Conservation (phyloP, 2,888 invertebrate genomes). For the Thelaira solivaga region DNA sequence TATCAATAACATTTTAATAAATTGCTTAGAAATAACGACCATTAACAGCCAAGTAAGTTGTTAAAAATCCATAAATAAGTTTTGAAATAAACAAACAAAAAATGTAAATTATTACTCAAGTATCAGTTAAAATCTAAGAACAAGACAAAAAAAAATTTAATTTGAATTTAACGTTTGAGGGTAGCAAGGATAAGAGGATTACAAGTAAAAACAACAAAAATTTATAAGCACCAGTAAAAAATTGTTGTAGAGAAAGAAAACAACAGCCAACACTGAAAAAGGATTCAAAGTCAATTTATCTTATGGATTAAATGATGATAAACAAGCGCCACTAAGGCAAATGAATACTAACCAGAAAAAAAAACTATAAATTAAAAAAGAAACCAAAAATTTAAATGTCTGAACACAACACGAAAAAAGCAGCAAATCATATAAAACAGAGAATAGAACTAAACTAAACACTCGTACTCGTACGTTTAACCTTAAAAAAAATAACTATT, state of each 20-base stretch:
- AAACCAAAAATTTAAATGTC: constrained; percentile 26
- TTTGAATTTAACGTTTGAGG: constrained; percentile 25
- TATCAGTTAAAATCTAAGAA: constrained; percentile 26
- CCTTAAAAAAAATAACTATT: constrained; percentile 27
- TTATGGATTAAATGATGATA: constrained; percentile 63
- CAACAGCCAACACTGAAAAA: constrained; percentile 58
- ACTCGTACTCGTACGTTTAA: constrained; percentile 36
- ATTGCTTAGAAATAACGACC: constrained; percentile 17
- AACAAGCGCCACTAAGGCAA: constrained; percentile 46
- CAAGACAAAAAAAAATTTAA: constrained; percentile 14
- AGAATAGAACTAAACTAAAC: constrained; percentile 1
- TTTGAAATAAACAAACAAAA: constrained; percentile 11
- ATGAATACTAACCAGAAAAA: background rate
- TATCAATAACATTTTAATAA: constrained; percentile 16
- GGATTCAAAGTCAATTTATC: constrained; percentile 64
- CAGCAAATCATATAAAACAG: background rate
- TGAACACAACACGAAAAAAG: constrained; percentile 20
- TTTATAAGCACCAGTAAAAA: constrained; percentile 23
- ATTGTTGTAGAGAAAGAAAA: constrained; percentile 17
- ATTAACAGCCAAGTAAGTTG: constrained; percentile 44
- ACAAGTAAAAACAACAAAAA: constrained; percentile 37
- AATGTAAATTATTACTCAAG: constrained; percentile 44
- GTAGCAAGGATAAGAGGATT: constrained; percentile 36
- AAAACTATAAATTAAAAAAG: constrained; percentile 5
- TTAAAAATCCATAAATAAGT: constrained; percentile 46